A percentile compares a stretch with the other conserved stretches of the same genome.
phyloP scores from a whole-genome alignment of 2,888 invertebrate species.

The Callosobruchus maculatus region DNA sequence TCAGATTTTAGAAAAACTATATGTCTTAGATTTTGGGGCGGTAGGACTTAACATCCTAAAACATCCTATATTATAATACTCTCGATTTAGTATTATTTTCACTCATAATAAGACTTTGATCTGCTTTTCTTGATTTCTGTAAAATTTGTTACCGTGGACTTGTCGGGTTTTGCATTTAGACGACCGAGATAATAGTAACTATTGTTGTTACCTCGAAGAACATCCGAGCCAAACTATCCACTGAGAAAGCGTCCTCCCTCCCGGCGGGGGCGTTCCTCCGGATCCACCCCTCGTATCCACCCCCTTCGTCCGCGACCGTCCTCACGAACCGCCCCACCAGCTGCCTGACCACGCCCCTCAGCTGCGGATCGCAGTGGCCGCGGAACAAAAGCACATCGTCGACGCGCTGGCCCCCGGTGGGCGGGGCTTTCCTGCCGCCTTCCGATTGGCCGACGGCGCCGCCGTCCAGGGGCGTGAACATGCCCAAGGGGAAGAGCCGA shows the following conservation, averaged over 20 bases:
- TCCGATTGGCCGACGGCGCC: background rate
- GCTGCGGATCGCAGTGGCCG: constrained; percentile 75
- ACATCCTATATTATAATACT: no score
- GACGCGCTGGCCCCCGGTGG: constrained; percentile 55
- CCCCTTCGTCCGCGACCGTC: constrained; percentile 43
- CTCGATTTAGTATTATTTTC: no score
- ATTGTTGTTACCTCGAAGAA: constrained; percentile 24
- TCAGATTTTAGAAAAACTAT: no score
- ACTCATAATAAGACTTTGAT: no score
- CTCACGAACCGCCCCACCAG: constrained; percentile 67
- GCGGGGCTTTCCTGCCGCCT: background rate
- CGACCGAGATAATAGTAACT: no score
- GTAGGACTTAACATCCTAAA: no score
- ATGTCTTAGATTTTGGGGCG: no score
- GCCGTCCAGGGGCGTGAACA: constrained; percentile 62
- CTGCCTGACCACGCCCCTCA: constrained; percentile 68
- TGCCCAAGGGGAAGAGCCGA: constrained; percentile 64
- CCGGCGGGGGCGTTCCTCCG: background rate
- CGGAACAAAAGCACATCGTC: constrained; percentile 68
- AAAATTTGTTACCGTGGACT: no score
- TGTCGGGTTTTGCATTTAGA: no score
- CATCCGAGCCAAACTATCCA: constrained; percentile 20
- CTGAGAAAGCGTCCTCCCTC: background rate
- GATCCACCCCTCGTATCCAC: background rate
- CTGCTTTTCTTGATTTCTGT: no score